These are phyloP conservation scores for Electrophaes corylata DNA, from an alignment of 2,888 invertebrate species.

Conservation along the genomic window DNA sequence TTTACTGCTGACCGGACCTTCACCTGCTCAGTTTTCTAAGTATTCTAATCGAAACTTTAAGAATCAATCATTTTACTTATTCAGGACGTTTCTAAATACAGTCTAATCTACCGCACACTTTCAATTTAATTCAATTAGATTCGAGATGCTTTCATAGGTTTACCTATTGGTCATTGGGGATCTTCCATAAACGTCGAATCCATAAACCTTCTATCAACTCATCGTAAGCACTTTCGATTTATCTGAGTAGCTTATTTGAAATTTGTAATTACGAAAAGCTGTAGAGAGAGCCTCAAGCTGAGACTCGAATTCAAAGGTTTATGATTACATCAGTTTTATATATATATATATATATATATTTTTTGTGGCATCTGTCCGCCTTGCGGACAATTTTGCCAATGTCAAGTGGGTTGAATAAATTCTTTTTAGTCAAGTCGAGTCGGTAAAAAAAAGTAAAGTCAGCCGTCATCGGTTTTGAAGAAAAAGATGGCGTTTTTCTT, in stretches of 20 bases:
- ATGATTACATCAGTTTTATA: too few relatives aligned
- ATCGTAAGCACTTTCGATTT: not conserved
- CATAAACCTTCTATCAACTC: not conserved
- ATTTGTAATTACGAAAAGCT: not conserved
- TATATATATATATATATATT: too few relatives aligned
- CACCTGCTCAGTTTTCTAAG: too few relatives aligned
- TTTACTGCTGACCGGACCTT: too few relatives aligned
- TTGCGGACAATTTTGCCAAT: too few relatives aligned
- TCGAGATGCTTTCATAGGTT: not conserved
- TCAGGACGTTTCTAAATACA: not conserved
- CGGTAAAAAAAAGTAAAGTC: too few relatives aligned
- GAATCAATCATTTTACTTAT: not conserved
- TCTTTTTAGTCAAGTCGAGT: too few relatives aligned
- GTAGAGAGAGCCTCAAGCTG: constrained; percentile 43
- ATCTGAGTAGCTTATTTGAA: constrained; percentile 14
- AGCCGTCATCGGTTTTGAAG: too few relatives aligned
- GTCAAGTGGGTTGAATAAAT: too few relatives aligned
- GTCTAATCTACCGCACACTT: not conserved
- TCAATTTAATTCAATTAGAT: not conserved
- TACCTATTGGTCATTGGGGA: not conserved
- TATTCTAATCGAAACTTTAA: too few relatives aligned
- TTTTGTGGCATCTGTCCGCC: too few relatives aligned
- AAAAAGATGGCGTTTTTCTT: too few relatives aligned
- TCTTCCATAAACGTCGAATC: not conserved
- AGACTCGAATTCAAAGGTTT: constrained; percentile 13